Percentiles rank a stretch among this genome's conserved stretches.
These are phyloP conservation scores for Andricus grossulariae DNA, from an alignment of 1,140 invertebrate genomes.

Conservation along the genomic window DNA sequence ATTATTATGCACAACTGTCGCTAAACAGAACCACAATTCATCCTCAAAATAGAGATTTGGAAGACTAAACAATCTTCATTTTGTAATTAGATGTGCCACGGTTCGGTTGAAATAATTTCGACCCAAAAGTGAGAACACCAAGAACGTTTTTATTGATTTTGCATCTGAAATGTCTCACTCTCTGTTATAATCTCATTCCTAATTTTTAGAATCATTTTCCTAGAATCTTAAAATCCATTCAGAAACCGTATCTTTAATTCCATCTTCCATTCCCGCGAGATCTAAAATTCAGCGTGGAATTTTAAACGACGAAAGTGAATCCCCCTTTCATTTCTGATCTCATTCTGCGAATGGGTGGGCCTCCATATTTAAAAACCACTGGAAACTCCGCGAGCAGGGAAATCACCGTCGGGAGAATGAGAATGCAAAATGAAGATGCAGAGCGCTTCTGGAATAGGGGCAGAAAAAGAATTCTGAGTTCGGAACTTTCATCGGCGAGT, in stretches of 20 bases:
- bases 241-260: constrained; percentile 10
- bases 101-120: no score
- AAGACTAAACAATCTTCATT: constrained; percentile 8
- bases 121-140: no score
- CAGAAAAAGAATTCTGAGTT: constrained; percentile 55
- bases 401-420: constrained; percentile 3
- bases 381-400: constrained; percentile 2
- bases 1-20: constrained; percentile 19
- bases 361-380: constrained; percentile 26
- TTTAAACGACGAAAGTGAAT: constrained; percentile 28
- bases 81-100: background rate
- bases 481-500: constrained; percentile 56
- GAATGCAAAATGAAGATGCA: constrained; percentile 45
- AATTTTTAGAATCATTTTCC: background rate
- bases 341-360: constrained; percentile 15
- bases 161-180: no score
- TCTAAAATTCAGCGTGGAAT: constrained; percentile 15
- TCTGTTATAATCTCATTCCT: no score
- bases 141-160: no score
- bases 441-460: constrained; percentile 43
- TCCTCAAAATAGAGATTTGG: background rate
- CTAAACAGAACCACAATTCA: constrained; percentile 10
- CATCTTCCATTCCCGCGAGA: constrained; percentile 9
- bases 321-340: constrained; percentile 20
- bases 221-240: constrained; percentile 3